A percentile compares a stretch with the other conserved stretches of the same genome.
Evolutionary conservation across 1,140 invertebrate species (phyloP).

Genomic region (Charaxes varanes): DNA sequence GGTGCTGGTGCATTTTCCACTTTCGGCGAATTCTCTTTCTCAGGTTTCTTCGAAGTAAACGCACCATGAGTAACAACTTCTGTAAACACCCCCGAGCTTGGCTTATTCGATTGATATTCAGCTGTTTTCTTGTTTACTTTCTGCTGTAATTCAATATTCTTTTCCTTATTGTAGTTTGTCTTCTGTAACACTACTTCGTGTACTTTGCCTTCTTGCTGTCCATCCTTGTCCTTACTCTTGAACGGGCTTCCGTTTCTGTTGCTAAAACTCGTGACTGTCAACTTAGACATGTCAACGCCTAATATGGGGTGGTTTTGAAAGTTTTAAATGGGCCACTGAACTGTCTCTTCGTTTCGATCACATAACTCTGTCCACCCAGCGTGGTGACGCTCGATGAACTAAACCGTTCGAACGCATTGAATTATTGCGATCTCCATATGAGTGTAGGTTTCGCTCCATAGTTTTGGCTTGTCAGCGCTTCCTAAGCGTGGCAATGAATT

Average conservation of each 20-base stretch:
- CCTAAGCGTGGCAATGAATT: slow-evolving; percentile 66
- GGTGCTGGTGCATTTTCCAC: slow-evolving; percentile 20
- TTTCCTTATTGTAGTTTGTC: slow-evolving; percentile 45
- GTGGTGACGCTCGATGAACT: slow-evolving; percentile 45
- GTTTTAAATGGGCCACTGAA: slow-evolving; percentile 33
- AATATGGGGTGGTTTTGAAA: slow-evolving; percentile 31
- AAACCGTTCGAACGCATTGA: slow-evolving; percentile 39
- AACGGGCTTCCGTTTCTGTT: slow-evolving; percentile 59
- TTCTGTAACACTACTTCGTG: slow-evolving; percentile 54
- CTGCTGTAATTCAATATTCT: slow-evolving; percentile 51
- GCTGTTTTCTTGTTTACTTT: slow-evolving; percentile 60
- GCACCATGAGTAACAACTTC: slow-evolving; percentile 62
- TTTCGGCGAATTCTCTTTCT: slow-evolving; percentile 35
- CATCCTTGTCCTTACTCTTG: slow-evolving; percentile 32
- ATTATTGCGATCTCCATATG: slow-evolving; percentile 40
- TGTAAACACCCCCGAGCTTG: slow-evolving; percentile 57
- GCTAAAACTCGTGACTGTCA: slow-evolving; percentile 53
- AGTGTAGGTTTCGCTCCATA: slow-evolving; percentile 69
- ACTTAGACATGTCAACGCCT: slow-evolving; percentile 49
- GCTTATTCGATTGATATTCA: slow-evolving; percentile 59
- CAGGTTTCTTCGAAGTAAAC: slow-evolving; percentile 44
- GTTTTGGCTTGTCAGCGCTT: slow-evolving; percentile 59
- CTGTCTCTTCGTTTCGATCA: slow-evolving; percentile 32
- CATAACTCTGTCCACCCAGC: slow-evolving; percentile 41
- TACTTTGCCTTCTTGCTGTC: slow-evolving; percentile 23